Percentiles rank a stretch among this genome's conserved stretches.
Conservation (phyloP, 2,888 invertebrate species). For the Vanessa cardui region DNA sequence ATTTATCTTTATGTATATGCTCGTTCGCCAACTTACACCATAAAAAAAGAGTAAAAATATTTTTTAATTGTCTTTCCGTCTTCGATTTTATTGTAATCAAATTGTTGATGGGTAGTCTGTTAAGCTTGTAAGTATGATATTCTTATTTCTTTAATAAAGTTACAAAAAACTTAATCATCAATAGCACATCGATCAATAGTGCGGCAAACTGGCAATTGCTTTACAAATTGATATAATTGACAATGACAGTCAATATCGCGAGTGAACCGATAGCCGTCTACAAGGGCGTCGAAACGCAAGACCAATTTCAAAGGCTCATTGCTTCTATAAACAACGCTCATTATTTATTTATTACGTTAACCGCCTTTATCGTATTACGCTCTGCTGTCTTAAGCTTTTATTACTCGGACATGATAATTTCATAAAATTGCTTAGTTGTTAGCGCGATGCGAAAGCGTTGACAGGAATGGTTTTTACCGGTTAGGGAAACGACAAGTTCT, state of each 20-base stretch:
- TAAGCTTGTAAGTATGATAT: too few relatives aligned
- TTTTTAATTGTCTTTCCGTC: too few relatives aligned
- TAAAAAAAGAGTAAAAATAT: too few relatives aligned
- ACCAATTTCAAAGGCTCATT: slow-evolving; percentile 44
- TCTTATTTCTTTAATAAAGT: too few relatives aligned
- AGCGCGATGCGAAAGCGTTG: slow-evolving; percentile 29
- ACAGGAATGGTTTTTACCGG: slow-evolving; percentile 30
- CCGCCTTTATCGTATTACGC: slow-evolving; percentile 29
- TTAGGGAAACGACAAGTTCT: slow-evolving; percentile 21
- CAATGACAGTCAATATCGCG: slow-evolving; percentile 57
- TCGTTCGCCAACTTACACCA: too few relatives aligned
- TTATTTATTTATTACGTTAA: slow-evolving; percentile 42
- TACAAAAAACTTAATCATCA: too few relatives aligned
- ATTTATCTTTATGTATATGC: too few relatives aligned
- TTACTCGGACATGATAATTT: slow-evolving; percentile 39
- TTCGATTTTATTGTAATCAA: too few relatives aligned
- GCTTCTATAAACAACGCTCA: slow-evolving; percentile 42
- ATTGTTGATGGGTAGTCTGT: too few relatives aligned
- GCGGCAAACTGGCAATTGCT: slow-evolving; percentile 44
- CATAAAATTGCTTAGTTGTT: slow-evolving; percentile 35
- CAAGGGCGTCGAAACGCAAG: slow-evolving; percentile 52
- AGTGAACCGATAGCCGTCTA: slow-evolving; percentile 44
- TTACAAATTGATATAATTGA: slow-evolving; percentile 54
- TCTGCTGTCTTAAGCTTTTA: slow-evolving; percentile 33
- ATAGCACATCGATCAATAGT: neutral